Base-by-base conservation (phyloP, 2,888 invertebrate genomes). In the Pachymerium ferrugineum region DNA sequence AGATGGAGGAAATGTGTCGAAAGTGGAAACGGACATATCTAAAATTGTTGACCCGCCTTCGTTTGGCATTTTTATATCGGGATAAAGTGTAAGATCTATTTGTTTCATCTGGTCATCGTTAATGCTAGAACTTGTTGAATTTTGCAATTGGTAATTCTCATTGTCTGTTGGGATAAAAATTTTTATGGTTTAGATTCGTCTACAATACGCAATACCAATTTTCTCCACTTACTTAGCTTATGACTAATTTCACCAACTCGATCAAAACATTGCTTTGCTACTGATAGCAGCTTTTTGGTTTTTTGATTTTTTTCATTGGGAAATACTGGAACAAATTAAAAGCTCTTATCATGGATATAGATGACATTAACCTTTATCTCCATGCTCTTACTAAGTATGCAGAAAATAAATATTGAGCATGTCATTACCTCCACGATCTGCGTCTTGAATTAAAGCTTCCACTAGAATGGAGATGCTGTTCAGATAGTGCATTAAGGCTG, bases 241-340 rank as follows among this genome's bases (percentile, higher is more conserved):
- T 38, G 14, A 14, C 28, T 25, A 6, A 72, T 22, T 28, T 25
- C 47, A 42, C 72, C 72, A 19, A 74, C 31, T 29, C 75, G 62
- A 33, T 74, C 75, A 42, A 75, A 35, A 38, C 75, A 75, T 25
- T 74, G 72, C 19, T 68, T 74, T 1, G 75, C 75, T 10, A 74
- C 54, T 22, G 29, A 19, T 8, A 75, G 33, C 25, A 75, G 74
- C 31, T 74, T 71, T 29, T 72, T 70, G 0, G 16, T 47, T n/a
- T 74, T 70, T 4, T 19, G 19, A 28, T 54, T 72, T 16, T 72
- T 72, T 16, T 16, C 16, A 10, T 29, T 29, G 8, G 72, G 72
- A 31, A n/a, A 72, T 19, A 19, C 72, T 72, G 30, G 8, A 72
- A 28, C 6, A n/a, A 6, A 70, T 33, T 4, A 38, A 71, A 8